Evolutionary conservation across 2,113 vertebrate species (phyloP).

Genomic region (Gymnorhina tibicen): DNA sequence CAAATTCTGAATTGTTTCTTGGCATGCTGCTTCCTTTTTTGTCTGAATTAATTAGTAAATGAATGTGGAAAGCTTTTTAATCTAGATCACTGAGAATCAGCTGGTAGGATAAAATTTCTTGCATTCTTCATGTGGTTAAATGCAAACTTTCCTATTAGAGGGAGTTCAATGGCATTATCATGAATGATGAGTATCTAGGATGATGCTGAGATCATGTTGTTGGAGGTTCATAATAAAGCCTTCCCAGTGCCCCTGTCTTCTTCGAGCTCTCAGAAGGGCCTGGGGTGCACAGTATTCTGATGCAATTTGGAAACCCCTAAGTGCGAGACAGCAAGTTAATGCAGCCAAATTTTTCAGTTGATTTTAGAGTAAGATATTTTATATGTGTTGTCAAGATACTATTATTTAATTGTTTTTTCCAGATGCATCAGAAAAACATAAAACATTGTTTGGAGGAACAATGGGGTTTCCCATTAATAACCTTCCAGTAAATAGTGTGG

Average conservation of each 20-base stretch:
- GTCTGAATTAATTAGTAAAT: background rate
- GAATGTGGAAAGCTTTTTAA: background rate
- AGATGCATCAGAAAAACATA: background rate
- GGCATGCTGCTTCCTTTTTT: background rate
- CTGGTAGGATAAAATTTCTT: background rate
- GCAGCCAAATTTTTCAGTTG: background rate
- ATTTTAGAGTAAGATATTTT: background rate
- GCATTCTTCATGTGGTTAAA: background rate
- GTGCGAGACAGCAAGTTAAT: background rate
- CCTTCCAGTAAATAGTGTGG: background rate
- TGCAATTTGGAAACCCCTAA: background rate
- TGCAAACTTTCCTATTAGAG: background rate
- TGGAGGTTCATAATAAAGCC: background rate
- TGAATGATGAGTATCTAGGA: background rate
- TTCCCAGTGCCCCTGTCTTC: background rate
- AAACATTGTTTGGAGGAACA: background rate
- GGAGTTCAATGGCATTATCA: fast-evolving
- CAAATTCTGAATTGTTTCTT: background rate
- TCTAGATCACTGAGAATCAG: background rate
- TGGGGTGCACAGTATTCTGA: background rate
- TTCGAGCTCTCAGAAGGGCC: background rate
- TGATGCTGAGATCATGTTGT: background rate
- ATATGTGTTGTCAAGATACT: background rate
- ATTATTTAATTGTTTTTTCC: background rate
- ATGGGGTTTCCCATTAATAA: background rate